Base-by-base conservation (phyloP, 2,888 invertebrate genomes). In the Ormia ochracea region DNA sequence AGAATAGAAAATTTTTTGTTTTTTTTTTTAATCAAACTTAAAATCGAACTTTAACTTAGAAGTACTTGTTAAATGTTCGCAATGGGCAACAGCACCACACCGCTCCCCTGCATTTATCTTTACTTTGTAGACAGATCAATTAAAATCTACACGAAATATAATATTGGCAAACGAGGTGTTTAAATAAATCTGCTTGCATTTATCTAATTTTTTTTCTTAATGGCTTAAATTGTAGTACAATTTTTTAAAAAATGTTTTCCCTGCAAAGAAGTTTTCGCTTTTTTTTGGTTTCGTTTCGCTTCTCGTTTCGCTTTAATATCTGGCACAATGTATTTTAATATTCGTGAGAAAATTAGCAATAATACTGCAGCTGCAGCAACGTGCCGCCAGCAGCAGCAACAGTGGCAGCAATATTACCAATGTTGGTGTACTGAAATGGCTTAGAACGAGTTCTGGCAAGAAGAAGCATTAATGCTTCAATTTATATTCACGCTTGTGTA, bases 261-360 rank as follows among this genome's bases (percentile, higher is more conserved):
- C n/a, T n/a, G n/a, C n/a, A n/a, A n/a, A n/a, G n/a, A n/a, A n/a
- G n/a, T n/a, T n/a, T n/a, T n/a, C n/a, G n/a, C n/a, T n/a, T n/a
- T 50, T 36, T 9, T 58, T 41, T 38, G 38, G 48, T 68, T 52
- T 7, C n/a, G 19, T 52, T 45, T 41, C n/a, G 43, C 14, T 56
- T 59, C 7, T 31, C 59, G 59, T 59, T 26, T 45, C 45, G 59
- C 38, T 66, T 59, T 68, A 54, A 70, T 70, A 65, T 38, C 80
- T 68, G 56, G 56, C 61, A 76, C 70, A 72, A 76, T 72, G 76
- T 80, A 72, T 52, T 61, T 72, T 80, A 80, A 80, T 80, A 80
- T 72, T 80, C 80, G 76, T 80, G 80, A 76, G 80, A 80, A 80
- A 76, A 68, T 80, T 56, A 48, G 48, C 72, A 61, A 41, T 48